phyloP scores from a whole-genome alignment of 2,888 invertebrate genomes.

The Dendrolimus pini region DNA sequence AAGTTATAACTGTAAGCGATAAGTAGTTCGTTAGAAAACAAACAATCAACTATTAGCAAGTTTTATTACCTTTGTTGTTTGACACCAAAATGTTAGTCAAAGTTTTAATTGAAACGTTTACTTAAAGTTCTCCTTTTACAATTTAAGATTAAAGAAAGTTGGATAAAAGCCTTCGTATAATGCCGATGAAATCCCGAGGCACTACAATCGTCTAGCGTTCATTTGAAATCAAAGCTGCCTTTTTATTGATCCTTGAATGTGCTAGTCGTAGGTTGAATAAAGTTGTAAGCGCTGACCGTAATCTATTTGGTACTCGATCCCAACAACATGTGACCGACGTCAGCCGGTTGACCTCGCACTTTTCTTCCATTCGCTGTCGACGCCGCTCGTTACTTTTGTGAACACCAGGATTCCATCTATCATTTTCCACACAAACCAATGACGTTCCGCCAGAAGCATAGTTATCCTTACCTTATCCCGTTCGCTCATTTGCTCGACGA shows the following conservation, averaged over 20 bases:
- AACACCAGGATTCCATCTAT: conserved; percentile 52
- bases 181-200: conserved; percentile 16
- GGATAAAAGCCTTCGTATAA: conserved; percentile 23
- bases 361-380: conserved; percentile 43
- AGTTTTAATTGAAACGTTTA: conserved; percentile 41
- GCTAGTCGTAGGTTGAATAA: conserved; percentile 43
- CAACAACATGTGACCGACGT: conserved; percentile 50
- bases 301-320: conserved; percentile 49
- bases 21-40: conserved; percentile 20
- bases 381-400: conserved; percentile 53
- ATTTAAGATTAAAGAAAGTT: conserved; percentile 33
- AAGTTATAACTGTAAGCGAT: conserved; percentile 18
- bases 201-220: conserved; percentile 25
- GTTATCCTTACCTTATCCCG: conserved; percentile 27
- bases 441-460: conserved; percentile 42
- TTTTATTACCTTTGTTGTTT: conserved; percentile 23
- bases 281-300: conserved; percentile 54
- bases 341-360: conserved; percentile 55
- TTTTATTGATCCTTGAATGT: conserved; percentile 45
- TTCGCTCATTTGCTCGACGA: background rate
- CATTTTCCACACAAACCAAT: conserved; percentile 47
- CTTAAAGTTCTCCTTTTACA: conserved; percentile 16
- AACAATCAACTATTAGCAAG: conserved; percentile 18
- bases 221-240: conserved; percentile 46
- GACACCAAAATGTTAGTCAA: conserved; percentile 28